These are phyloP conservation scores for Rhopilema esculentum DNA, from an alignment of 30 jellyfish, hydroid and myxozoan species.

Conservation along the genomic window DNA sequence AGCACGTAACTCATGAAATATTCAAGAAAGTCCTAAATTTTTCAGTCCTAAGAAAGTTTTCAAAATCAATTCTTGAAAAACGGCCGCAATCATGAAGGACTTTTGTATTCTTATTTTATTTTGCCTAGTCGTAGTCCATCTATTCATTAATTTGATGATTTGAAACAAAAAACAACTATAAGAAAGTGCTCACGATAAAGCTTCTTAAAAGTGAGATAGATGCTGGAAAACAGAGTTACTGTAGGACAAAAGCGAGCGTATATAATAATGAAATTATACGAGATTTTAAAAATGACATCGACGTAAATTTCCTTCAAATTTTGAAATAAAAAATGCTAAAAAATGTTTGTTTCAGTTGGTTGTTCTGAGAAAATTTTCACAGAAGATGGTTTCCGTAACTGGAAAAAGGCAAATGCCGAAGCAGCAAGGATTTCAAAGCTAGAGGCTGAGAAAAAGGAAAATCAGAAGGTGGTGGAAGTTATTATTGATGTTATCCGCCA, in stretches of 20 bases:
- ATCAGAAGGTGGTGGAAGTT: slow-evolving; percentile 53
- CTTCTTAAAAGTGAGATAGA: not conserved
- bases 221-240: not conserved
- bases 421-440: slow-evolving; percentile 32
- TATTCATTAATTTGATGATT: not conserved
- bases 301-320: not conserved
- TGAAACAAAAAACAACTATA: not conserved
- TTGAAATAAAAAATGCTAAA: not conserved
- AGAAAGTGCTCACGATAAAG: not conserved
- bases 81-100: not conserved
- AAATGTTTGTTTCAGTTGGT: slow-evolving; percentile 48
- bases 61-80: not conserved
- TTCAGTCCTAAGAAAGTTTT: not conserved
- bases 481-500: too few relatives aligned
- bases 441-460: slow-evolving; percentile 37
- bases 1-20: not conserved
- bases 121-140: not conserved
- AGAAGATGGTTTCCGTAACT: slow-evolving; percentile 47
- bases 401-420: slow-evolving; percentile 62
- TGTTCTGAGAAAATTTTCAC: slow-evolving; percentile 37
- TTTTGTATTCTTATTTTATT: not conserved
- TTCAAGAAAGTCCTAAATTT: not conserved
- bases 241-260: not conserved
- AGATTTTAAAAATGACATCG: slow-evolving; percentile 3
- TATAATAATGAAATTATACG: not conserved